Conservation (phyloP, 2,888 invertebrate species). For the Onthophagus sagittarius region DNA sequence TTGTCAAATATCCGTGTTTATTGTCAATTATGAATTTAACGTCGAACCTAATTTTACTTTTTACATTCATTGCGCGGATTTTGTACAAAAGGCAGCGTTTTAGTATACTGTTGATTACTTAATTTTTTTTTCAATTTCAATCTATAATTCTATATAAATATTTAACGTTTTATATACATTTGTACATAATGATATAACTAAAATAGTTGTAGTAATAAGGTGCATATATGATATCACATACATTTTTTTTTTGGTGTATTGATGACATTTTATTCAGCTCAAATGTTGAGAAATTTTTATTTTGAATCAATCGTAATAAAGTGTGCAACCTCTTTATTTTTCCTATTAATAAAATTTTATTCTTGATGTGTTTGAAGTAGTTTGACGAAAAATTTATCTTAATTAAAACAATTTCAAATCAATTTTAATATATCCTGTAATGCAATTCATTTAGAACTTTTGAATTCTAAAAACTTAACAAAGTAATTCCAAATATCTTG, state of each 20-base stretch:
- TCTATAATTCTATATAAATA: neutral
- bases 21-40: neutral
- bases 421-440: too few relatives aligned
- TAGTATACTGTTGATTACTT: neutral
- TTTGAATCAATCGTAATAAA: neutral
- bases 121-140: neutral
- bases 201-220: conserved; percentile 3
- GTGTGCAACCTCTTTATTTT: neutral
- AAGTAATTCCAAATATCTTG: too few relatives aligned
- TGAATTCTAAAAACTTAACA: too few relatives aligned
- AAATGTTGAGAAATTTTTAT: neutral
- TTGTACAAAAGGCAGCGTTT: conserved; percentile 5
- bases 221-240: conserved; percentile 5
- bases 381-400: neutral
- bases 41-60: neutral
- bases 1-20: neutral
- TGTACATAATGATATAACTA: conserved; percentile 1
- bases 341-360: neutral
- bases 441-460: too few relatives aligned
- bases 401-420: too few relatives aligned
- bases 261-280: neutral
- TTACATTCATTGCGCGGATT: neutral
- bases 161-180: conserved; percentile 11
- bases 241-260: conserved; percentile 1
- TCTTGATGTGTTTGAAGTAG: neutral